Evolutionary conservation across 2,888 invertebrate genomes (phyloP).

Genomic region (Luperina nickerlii): DNA sequence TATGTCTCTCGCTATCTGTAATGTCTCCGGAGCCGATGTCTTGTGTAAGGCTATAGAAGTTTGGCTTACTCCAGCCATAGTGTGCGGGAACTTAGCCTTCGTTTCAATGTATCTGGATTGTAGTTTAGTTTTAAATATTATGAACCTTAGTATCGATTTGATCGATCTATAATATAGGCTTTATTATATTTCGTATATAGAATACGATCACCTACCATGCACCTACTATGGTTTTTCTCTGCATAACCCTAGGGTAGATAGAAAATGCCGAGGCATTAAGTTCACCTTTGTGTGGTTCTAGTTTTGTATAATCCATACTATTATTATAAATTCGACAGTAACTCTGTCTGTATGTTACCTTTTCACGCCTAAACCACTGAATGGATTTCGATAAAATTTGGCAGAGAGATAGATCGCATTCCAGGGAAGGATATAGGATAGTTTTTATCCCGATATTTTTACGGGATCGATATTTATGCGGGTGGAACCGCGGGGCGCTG

Average conservation of each 20-base stretch:
- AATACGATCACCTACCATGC: background rate
- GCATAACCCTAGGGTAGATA: background rate
- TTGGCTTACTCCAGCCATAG: background rate
- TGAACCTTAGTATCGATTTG: background rate
- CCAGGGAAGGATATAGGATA: too few relatives aligned
- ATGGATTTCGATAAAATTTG: too few relatives aligned
- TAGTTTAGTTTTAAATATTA: background rate
- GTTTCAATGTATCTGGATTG: background rate
- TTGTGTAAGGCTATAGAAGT: conserved; percentile 34
- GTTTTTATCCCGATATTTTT: too few relatives aligned
- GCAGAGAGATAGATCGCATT: too few relatives aligned
- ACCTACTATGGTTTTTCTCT: background rate
- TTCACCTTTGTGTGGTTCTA: background rate
- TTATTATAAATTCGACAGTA: too few relatives aligned
- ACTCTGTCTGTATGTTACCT: too few relatives aligned
- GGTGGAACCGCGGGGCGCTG: too few relatives aligned
- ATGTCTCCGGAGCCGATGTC: conserved; percentile 12
- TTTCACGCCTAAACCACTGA: too few relatives aligned
- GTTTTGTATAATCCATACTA: background rate
- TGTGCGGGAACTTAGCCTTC: background rate
- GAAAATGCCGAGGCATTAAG: background rate
- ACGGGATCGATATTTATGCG: too few relatives aligned
- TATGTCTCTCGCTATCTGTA: conserved; percentile 28
- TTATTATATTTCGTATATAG: background rate
- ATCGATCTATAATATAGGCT: background rate